Evolutionary conservation across 2,797 vertebrate genomes (phyloP).

Genomic region (Nothura maculosa): DNA sequence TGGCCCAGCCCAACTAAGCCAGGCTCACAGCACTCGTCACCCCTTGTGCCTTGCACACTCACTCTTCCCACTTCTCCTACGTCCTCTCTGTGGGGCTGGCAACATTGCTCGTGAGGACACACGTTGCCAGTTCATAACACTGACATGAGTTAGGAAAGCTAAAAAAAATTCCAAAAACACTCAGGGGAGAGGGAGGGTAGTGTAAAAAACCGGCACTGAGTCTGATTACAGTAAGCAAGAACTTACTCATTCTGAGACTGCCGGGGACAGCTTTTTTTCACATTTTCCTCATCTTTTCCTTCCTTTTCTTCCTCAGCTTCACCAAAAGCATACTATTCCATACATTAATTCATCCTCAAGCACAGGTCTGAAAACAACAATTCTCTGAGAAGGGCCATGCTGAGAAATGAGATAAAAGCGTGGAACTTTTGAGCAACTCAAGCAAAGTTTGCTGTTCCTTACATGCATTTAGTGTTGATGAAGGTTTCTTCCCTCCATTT

Average conservation of each 20-base stretch:
- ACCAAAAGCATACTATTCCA: rapidly evolving
- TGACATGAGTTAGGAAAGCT: neutral
- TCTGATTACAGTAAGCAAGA: neutral
- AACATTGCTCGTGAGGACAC: rapidly evolving
- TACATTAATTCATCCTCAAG: neutral
- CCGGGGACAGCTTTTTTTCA: neutral
- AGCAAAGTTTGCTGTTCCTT: neutral
- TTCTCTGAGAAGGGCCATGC: neutral
- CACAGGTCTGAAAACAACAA: neutral
- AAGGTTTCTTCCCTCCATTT: neutral
- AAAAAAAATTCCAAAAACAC: neutral
- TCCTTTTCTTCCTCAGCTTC: neutral
- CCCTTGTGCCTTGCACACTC: neutral
- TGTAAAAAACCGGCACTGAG: neutral
- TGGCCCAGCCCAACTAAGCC: neutral
- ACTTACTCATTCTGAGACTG: neutral
- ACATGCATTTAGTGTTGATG: neutral
- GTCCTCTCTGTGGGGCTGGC: neutral
- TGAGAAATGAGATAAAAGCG: neutral
- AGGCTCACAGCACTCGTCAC: neutral
- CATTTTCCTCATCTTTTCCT: neutral
- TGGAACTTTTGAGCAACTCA: neutral
- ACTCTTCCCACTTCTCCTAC: neutral
- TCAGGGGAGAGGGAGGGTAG: neutral
- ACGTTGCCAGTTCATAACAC: neutral